A percentile compares a stretch with the other conserved stretches of the same genome.
phyloP scores from a whole-genome alignment of 1,140 invertebrate species.

The Zaprionus kolodkinae region DNA sequence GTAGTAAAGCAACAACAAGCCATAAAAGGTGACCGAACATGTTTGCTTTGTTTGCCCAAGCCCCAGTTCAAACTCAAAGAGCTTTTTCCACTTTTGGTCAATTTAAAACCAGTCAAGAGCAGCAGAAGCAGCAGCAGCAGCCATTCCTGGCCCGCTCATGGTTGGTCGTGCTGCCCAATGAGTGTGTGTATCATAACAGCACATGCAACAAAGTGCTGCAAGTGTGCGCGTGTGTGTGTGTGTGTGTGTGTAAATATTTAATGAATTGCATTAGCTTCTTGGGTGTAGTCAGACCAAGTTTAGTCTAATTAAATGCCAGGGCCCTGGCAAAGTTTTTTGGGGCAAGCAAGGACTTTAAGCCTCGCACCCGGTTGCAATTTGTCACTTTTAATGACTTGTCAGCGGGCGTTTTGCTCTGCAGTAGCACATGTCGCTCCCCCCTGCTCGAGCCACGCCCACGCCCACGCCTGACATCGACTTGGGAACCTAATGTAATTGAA shows the following conservation, averaged over 20 bases:
- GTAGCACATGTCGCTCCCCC: constrained; percentile 42
- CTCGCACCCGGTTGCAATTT: constrained; percentile 64
- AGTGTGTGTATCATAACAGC: constrained; percentile 46
- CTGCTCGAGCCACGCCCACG: background rate
- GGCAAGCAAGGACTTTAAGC: constrained; percentile 54
- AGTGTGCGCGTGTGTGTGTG: constrained; percentile 6
- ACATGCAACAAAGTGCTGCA: constrained; percentile 58
- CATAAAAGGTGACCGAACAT: constrained; percentile 17
- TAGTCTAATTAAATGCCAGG: constrained; percentile 73
- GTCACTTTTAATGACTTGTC: constrained; percentile 80
- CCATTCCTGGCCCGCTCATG: constrained; percentile 21
- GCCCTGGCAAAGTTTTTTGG: constrained; percentile 49
- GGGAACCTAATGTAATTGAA: constrained; percentile 77
- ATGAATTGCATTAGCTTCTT: constrained; percentile 72
- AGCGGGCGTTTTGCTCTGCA: constrained; percentile 57
- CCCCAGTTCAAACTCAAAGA: background rate
- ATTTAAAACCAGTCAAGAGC: constrained; percentile 39
- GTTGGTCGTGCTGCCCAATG: background rate
- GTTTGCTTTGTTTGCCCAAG: constrained; percentile 9
- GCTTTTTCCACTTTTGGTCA: constrained; percentile 22
- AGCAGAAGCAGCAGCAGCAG: constrained; percentile 31
- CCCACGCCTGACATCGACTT: constrained; percentile 52
- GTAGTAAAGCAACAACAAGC: constrained; percentile 2
- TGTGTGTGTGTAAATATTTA: constrained; percentile 64
- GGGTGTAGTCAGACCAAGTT: constrained; percentile 41